phyloP scores from a whole-genome alignment of 2,888 invertebrate genomes.

The Stenodera caucasica region DNA sequence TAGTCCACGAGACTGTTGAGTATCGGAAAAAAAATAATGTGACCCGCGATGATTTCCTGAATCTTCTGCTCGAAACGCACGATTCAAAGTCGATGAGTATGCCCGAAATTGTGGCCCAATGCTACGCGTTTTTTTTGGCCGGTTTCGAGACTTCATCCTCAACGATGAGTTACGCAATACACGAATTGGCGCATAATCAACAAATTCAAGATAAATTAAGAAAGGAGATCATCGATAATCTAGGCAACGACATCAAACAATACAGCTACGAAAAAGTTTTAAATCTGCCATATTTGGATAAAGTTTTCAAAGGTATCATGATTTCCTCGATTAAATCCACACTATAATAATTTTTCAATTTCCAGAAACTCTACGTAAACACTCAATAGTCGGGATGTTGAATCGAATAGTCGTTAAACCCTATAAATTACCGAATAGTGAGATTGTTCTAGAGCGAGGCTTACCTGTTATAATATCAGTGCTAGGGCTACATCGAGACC shows the following conservation, averaged over 20 bases:
- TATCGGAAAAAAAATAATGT: constrained; percentile 56
- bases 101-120: constrained; percentile 55
- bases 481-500: constrained; percentile 27
- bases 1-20: constrained; percentile 54
- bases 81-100: not conserved
- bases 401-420: constrained; percentile 32
- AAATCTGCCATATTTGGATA: constrained; percentile 12
- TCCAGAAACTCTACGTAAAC: constrained; percentile 48
- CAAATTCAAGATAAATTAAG: constrained; percentile 50
- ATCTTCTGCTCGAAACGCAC: constrained; percentile 57
- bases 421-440: constrained; percentile 43
- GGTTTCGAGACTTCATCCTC: constrained; percentile 60
- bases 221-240: constrained; percentile 18
- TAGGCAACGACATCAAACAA: constrained; percentile 22
- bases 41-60: constrained; percentile 59
- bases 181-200: constrained; percentile 54
- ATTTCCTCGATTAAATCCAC: not conserved
- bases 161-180: constrained; percentile 54
- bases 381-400: constrained; percentile 42
- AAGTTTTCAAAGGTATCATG: constrained; percentile 19
- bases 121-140: constrained; percentile 55
- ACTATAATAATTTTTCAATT: not conserved
- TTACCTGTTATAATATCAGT: constrained; percentile 43
- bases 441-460: constrained; percentile 45
- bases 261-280: constrained; percentile 5